Percentiles rank a stretch among this genome's conserved stretches.
These are phyloP conservation scores for Falco rusticolus DNA, from an alignment of 2,797 vertebrate species.

Conservation along the genomic window DNA sequence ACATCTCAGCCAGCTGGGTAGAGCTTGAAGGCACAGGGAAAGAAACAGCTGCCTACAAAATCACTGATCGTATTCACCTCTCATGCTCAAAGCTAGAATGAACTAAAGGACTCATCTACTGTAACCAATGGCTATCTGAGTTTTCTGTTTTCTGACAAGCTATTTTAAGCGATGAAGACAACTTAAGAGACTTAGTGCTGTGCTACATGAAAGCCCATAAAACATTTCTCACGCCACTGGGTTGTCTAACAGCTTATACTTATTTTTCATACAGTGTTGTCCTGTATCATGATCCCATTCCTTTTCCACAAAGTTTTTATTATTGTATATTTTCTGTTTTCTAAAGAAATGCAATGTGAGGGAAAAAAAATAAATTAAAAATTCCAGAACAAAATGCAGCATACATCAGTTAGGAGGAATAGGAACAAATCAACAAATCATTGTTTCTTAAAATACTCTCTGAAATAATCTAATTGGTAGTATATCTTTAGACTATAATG, in stretches of 20 bases:
- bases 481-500: neutral
- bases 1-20: neutral
- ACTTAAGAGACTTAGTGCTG: neutral
- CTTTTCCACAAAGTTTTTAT: neutral
- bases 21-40: slow-evolving; percentile 12
- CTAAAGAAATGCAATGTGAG: neutral
- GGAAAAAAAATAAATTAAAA: neutral
- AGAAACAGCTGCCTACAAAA: slow-evolving; percentile 39
- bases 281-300: neutral
- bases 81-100: neutral
- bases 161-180: slow-evolving; percentile 13
- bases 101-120: neutral
- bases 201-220: neutral
- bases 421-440: neutral
- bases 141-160: neutral
- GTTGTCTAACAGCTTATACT: neutral
- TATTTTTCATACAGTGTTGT: neutral
- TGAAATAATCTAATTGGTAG: neutral
- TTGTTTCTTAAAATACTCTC: neutral
- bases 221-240: neutral
- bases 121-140: neutral
- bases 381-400: neutral
- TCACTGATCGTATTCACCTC: slow-evolving; percentile 15
- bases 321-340: neutral
- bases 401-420: neutral